Evolutionary conservation across 1,140 invertebrate genomes (phyloP).

Genomic region (Lordiphosa stackelbergi): DNA sequence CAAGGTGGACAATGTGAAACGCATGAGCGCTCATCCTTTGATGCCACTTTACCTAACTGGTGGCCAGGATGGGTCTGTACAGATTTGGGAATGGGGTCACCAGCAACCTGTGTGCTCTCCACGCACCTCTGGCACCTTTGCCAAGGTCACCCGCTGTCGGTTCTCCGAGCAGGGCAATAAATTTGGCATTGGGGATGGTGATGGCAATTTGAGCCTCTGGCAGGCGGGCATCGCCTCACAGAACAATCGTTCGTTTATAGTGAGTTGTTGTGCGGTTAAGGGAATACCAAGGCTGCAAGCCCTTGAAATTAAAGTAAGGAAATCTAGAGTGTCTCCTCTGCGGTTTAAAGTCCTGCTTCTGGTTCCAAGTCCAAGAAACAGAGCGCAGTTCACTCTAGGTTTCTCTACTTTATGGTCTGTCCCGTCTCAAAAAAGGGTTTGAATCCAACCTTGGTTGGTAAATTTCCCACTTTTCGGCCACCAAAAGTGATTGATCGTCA

Average conservation of each 20-base stretch:
- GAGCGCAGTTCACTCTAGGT: no score
- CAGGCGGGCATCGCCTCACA: slow-evolving; percentile 92
- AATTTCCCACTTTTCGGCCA: no score
- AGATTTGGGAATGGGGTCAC: slow-evolving; percentile 99
- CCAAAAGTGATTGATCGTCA: no score
- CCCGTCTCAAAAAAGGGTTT: no score
- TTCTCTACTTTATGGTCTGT: no score
- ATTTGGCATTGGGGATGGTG: slow-evolving; percentile 96
- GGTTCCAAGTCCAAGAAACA: no score
- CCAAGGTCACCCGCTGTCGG: slow-evolving; percentile 96
- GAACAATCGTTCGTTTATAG: slow-evolving; percentile 94
- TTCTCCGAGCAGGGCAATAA: slow-evolving; percentile 99
- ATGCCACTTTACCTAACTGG: slow-evolving; percentile 97
- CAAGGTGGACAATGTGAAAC: slow-evolving; percentile 94
- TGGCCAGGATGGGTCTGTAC: slow-evolving; percentile 97
- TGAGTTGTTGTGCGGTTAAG: slow-evolving; percentile 80
- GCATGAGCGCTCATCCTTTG: slow-evolving; percentile 96
- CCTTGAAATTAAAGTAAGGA: no score
- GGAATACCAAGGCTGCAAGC: background rate
- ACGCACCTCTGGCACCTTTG: slow-evolving; percentile 88
- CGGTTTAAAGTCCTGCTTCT: no score
- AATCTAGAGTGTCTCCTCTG: no score
- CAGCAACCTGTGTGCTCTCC: slow-evolving; percentile 92
- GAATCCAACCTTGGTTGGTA: no score
- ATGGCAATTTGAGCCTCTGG: slow-evolving; percentile 94